phyloP scores from a whole-genome alignment of 2,797 vertebrate genomes.

The Mus caroli region DNA sequence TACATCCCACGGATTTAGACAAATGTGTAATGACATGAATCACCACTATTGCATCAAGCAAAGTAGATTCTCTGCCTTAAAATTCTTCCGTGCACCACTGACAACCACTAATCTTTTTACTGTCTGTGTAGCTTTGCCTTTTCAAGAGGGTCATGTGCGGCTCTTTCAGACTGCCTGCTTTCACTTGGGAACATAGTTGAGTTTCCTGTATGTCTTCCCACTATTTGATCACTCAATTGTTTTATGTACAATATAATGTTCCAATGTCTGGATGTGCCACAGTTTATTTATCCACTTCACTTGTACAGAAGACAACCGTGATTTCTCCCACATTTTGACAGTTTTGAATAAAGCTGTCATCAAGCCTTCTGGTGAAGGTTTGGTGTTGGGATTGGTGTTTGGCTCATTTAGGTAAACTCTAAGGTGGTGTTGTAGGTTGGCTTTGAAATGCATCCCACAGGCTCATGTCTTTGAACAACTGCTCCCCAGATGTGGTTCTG shows the following conservation, averaged over 20 bases:
- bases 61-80: not conserved
- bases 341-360: not conserved
- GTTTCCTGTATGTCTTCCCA: not conserved
- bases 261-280: not conserved
- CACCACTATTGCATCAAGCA: not conserved
- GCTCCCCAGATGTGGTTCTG: not conserved
- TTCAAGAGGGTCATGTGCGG: not conserved
- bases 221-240: not conserved
- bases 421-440: not conserved
- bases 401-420: not conserved
- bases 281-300: not conserved
- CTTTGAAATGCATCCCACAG: not conserved
- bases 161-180: not conserved
- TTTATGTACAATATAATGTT: not conserved
- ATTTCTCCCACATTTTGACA: not conserved
- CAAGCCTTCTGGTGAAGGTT: not conserved
- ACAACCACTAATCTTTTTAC: not conserved
- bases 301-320: not conserved
- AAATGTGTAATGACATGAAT: not conserved
- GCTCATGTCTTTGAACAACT: not conserved
- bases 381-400: not conserved
- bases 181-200: not conserved
- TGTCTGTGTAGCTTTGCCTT: not conserved
- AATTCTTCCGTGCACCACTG: not conserved
- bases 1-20: not conserved